Percentiles rank a stretch among this genome's conserved stretches.
Conservation (phyloP, 2,888 invertebrate genomes). For the Arge pagana region DNA sequence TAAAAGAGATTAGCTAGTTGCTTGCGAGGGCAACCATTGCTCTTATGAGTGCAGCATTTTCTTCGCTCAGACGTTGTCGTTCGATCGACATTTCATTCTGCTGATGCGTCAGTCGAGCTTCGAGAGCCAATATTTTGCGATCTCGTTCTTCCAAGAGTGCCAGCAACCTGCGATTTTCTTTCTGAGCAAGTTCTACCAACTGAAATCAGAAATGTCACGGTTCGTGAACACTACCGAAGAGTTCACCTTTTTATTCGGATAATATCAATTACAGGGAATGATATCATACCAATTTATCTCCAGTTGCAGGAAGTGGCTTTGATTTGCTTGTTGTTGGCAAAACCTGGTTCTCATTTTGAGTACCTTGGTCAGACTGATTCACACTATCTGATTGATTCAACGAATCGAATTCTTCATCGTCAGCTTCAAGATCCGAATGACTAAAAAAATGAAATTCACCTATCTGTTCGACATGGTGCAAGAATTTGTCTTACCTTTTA, state of each 20-base stretch:
- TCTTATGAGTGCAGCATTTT: conserved; percentile 52
- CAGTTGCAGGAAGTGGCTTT: conserved; percentile 54
- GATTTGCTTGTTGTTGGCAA: conserved; percentile 43
- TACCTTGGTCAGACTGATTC: conserved; percentile 49
- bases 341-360: conserved; percentile 43
- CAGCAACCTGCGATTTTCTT: conserved; percentile 55
- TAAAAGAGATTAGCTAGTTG: conserved; percentile 27
- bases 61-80: conserved; percentile 51
- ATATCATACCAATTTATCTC: conserved; percentile 41
- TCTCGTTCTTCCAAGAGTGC: conserved; percentile 55
- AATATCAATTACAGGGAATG: background rate
- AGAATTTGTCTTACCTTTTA: conserved; percentile 53
- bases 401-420: conserved; percentile 63
- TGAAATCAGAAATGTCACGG: conserved; percentile 31
- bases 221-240: background rate
- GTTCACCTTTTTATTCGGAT: no score
- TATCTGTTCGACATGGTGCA: no score
- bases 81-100: conserved; percentile 51
- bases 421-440: conserved; percentile 66
- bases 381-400: conserved; percentile 60
- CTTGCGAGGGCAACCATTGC: conserved; percentile 53
- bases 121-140: conserved; percentile 53
- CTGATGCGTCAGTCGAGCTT: conserved; percentile 51
- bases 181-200: conserved; percentile 55
- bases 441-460: conserved; percentile 48